These are phyloP conservation scores for Anneissia japonica DNA, from an alignment of 35 echinoderm and acorn worm genomes.

Conservation along the genomic window DNA sequence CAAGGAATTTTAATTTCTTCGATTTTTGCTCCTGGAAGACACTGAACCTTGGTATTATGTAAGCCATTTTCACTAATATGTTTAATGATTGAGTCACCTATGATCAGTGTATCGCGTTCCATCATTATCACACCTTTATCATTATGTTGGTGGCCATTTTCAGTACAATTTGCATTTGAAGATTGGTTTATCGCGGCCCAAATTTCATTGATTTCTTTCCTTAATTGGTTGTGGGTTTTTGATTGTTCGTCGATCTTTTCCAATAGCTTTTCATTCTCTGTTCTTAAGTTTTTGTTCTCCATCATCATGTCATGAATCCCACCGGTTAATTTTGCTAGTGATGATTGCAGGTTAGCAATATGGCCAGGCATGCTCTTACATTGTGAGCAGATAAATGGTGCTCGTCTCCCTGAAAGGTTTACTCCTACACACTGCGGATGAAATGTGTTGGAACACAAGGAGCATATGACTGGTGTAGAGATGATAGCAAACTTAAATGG, in stretches of 20 bases:
- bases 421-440: constrained; percentile 17
- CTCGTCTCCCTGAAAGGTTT: neutral
- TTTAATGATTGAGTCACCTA: constrained; percentile 16
- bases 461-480: neutral
- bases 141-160: neutral
- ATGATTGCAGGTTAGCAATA: neutral
- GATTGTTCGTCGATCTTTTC: neutral
- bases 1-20: neutral
- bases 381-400: neutral
- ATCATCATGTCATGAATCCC: neutral
- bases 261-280: neutral
- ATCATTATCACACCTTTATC: neutral
- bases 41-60: neutral
- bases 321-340: neutral
- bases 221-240: neutral
- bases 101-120: neutral
- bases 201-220: neutral
- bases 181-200: neutral
- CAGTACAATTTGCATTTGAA: neutral
- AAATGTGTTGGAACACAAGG: neutral
- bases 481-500: too few relatives aligned
- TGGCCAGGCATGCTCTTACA: neutral
- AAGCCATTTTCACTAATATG: neutral
- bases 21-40: constrained; percentile 3
- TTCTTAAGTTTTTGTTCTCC: neutral